A percentile compares a stretch with the other conserved stretches of the same genome.
These are phyloP conservation scores for Chalcosyrphus nemorum DNA, from an alignment of 2,888 invertebrate species.

Conservation along the genomic window DNA sequence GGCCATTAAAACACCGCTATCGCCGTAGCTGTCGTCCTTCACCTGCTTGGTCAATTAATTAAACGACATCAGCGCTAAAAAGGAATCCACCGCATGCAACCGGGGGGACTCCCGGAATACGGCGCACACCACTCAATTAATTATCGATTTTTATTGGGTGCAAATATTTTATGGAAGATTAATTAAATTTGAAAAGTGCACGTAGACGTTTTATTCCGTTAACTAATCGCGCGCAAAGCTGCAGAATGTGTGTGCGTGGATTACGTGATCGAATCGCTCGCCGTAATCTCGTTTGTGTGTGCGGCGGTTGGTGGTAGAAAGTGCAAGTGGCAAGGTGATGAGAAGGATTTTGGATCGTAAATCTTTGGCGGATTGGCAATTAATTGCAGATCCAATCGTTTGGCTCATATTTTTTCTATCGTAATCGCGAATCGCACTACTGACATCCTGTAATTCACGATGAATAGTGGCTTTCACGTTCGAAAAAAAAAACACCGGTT, in stretches of 20 bases:
- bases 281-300: neutral
- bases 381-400: conserved; percentile 57
- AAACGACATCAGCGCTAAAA: conserved; percentile 40
- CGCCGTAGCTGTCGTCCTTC: conserved; percentile 64
- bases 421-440: conserved; percentile 56
- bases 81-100: conserved; percentile 39
- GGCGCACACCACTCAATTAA: conserved; percentile 40
- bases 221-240: conserved; percentile 55
- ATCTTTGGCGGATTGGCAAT: conserved; percentile 48
- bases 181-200: conserved; percentile 58
- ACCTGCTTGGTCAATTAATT: conserved; percentile 63
- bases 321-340: conserved; percentile 62
- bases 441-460: conserved; percentile 62
- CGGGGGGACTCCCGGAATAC: conserved; percentile 17
- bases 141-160: conserved; percentile 59
- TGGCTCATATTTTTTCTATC: conserved; percentile 57
- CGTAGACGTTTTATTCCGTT: conserved; percentile 57
- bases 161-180: conserved; percentile 62
- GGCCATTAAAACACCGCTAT: conserved; percentile 54
- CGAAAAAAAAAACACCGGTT: conserved; percentile 33
- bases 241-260: conserved; percentile 39
- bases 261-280: conserved; percentile 57
- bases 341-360: conserved; percentile 53
- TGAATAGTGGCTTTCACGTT: conserved; percentile 24
- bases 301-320: conserved; percentile 21